Conservation (phyloP, 2,888 invertebrate genomes). For the Heliothis peltigera region DNA sequence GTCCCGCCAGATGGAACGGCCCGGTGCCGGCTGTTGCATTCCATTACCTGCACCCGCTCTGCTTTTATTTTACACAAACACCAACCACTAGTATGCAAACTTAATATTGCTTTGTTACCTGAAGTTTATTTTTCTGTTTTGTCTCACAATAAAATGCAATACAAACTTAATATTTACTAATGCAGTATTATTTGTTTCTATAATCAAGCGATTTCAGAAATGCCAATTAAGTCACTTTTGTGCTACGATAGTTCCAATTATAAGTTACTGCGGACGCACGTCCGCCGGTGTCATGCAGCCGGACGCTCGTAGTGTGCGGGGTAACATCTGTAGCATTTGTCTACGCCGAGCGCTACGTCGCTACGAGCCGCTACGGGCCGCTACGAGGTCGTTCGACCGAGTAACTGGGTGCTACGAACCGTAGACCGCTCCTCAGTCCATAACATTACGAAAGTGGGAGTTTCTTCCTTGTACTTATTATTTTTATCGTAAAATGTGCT, state of each 20-base stretch:
- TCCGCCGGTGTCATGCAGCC: conserved; percentile 11
- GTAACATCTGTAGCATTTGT: conserved; percentile 53
- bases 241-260: conserved; percentile 6
- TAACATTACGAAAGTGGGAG: conserved; percentile 35
- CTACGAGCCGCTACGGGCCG: conserved; percentile 53
- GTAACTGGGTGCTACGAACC: conserved; percentile 62
- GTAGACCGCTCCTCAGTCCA: conserved; percentile 41
- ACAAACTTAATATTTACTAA: too few species aligned
- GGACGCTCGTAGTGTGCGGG: conserved; percentile 16
- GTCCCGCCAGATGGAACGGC: conserved; percentile 20
- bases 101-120: conserved; percentile 14
- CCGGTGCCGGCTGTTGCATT: conserved; percentile 31
- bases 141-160: background rate
- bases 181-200: background rate
- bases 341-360: conserved; percentile 53
- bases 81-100: background rate
- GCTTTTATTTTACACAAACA: conserved; percentile 29
- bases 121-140: background rate
- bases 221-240: background rate
- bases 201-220: background rate
- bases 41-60: conserved; percentile 44
- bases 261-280: background rate
- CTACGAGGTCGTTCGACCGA: conserved; percentile 59
- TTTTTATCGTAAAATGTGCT: conserved; percentile 55
- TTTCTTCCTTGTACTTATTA: conserved; percentile 51